Conservation (phyloP, 2,113 vertebrate species). For the Eurystomus gularis region DNA sequence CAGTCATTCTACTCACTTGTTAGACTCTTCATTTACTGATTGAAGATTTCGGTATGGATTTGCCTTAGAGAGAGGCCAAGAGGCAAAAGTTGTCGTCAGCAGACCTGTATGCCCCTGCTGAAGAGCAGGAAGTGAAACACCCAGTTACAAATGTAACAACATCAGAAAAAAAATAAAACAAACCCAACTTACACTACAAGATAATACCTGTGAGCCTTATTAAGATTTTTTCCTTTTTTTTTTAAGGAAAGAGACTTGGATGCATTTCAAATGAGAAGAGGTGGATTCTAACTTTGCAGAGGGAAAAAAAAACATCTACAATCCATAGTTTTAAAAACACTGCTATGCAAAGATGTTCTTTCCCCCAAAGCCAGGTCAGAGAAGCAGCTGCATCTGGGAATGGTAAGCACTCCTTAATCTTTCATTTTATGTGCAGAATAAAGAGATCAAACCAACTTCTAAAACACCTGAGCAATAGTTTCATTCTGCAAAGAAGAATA, state of each 20-base stretch:
- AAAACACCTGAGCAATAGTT: neutral
- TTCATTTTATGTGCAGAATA: neutral
- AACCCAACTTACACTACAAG: neutral
- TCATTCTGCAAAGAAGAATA: neutral
- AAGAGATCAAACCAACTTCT: conserved; percentile 26
- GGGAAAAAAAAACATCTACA: accelerated
- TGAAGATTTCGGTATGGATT: neutral
- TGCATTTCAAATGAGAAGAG: neutral
- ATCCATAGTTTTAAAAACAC: neutral
- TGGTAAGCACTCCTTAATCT: neutral
- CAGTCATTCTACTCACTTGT: neutral
- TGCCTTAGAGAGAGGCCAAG: neutral
- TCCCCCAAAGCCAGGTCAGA: neutral
- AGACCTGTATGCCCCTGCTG: neutral
- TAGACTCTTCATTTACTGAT: neutral
- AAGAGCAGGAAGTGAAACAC: neutral
- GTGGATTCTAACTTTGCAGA: neutral
- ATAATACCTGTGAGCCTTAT: neutral
- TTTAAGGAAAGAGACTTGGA: neutral
- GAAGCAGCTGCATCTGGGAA: neutral
- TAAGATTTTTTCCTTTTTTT: neutral
- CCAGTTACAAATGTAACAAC: neutral
- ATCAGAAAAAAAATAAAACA: neutral
- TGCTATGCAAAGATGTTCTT: neutral
- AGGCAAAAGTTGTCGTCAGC: neutral